These are phyloP conservation scores for Archocentrus centrarchus DNA, from an alignment of 2,113 vertebrate species.

Conservation along the genomic window DNA sequence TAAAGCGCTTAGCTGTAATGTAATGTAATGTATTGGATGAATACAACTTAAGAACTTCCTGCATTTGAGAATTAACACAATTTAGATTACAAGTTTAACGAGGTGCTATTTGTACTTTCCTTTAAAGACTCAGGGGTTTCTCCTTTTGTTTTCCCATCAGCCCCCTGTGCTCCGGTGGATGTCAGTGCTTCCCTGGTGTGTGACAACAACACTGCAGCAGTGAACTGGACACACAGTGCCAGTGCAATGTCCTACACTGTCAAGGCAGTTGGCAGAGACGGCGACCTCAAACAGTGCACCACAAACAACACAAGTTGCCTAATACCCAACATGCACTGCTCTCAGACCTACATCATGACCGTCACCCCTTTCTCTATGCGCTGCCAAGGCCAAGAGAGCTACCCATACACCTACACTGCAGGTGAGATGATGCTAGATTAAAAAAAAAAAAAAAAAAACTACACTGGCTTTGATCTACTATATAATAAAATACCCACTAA, in stretches of 20 bases:
- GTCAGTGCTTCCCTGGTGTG: conserved; percentile 75
- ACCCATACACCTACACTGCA: conserved; percentile 52
- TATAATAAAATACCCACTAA: background rate
- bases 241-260: conserved; percentile 69
- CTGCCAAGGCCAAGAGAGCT: conserved; percentile 67
- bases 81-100: background rate
- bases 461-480: background rate
- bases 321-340: conserved; percentile 76
- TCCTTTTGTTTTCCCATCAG: conserved; percentile 60
- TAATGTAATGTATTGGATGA: background rate
- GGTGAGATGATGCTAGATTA: conserved; percentile 54
- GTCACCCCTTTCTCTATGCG: conserved; percentile 65
- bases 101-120: background rate
- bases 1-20: background rate
- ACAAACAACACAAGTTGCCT: conserved; percentile 62
- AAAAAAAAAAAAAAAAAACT: background rate
- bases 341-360: conserved; percentile 71
- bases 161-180: conserved; percentile 79
- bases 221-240: conserved; percentile 73
- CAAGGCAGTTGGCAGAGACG: conserved; percentile 53
- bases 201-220: conserved; percentile 64
- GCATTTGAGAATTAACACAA: background rate
- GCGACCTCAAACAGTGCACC: conserved; percentile 60
- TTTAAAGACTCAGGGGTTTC: background rate
- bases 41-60: no score